Evolutionary conservation across 2,888 invertebrate species (phyloP).

Genomic region (Eupelmus urozonus): DNA sequence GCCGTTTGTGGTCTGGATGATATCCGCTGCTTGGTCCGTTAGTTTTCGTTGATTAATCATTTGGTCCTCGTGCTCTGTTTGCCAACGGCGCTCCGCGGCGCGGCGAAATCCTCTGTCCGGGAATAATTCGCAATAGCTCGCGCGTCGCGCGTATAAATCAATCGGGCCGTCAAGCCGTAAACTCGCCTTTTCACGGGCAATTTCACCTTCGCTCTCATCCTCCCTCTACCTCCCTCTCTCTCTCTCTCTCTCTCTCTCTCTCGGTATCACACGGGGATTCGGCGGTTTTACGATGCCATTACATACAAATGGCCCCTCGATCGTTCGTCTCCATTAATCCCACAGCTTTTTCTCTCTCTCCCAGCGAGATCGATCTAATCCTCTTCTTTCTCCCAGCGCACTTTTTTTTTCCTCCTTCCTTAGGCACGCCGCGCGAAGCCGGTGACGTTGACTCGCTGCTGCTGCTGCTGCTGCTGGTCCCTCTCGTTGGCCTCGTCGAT

Average conservation of each 20-base stretch:
- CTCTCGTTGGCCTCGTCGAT: not conserved
- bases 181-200: constrained; percentile 26
- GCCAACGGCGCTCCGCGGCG: not conserved
- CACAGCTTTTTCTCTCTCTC: too few relatives aligned
- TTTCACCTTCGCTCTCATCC: constrained; percentile 37
- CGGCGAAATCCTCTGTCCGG: not conserved
- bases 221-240: not conserved
- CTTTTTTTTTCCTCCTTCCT: too few relatives aligned
- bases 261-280: not conserved
- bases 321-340: constrained; percentile 45
- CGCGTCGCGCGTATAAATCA: constrained; percentile 17
- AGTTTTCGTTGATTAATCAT: not conserved
- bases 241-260: not conserved
- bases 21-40: not conserved
- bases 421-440: too few relatives aligned
- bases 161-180: constrained; percentile 20
- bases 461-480: too few relatives aligned
- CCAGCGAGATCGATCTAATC: constrained; percentile 34
- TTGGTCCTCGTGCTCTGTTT: constrained; percentile 9
- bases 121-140: not conserved
- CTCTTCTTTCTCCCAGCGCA: not conserved
- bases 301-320: constrained; percentile 4
- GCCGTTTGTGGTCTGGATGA: not conserved
- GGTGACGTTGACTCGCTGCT: not conserved
- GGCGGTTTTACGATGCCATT: constrained; percentile 29